Base-by-base conservation (phyloP, 1,140 invertebrate genomes). In the Saccostrea echinata region DNA sequence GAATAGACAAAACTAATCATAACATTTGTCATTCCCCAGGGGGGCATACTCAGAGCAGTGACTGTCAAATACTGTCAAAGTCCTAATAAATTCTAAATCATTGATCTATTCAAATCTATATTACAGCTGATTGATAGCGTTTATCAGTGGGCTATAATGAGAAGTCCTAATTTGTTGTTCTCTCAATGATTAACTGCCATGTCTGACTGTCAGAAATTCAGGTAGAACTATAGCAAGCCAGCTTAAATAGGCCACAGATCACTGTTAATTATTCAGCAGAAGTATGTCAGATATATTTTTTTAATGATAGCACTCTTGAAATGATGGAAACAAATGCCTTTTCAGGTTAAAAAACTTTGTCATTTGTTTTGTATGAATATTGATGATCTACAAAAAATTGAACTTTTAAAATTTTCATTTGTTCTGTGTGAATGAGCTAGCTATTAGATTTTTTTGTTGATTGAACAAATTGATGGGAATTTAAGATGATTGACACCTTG, bases 21-120 rank as follows among this genome's bases (percentile, higher is more conserved):
- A 76, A 27, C 68, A 30, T 76, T 76, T 76, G 68, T 76, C 68
- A 76, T 76, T 76, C 68, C 68, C 68, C 68, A 76, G 68, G 68
- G 68, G 68, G 68, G 24, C 68, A 30, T 9, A 76, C 27, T 76
- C 30, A 30, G 16, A 76, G 33, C 68, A 30, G 11, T 4, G 24
- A 76, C 68, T 30, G 68, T 76, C 68, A 76, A 76, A 76, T 76
- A 76, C 30, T 76, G 68, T 76, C 68, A 76, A 76, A 35, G 68
- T 76, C 68, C 30, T 76, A 30, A 76, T 76, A 33, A 76, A 76
- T 76, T 27, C 68, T 18, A 33, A 30, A 76, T 76, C 68, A 76
- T 76, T 76, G 68, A 76, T 76, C 68, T 76, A 76, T 76, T 33
- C 68, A 30, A 16, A 13, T 76, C 11, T 76, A 16, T 76, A 76